Evolutionary conservation across 2,797 vertebrate genomes (phyloP), one percentile per base, ranked within the genome.

Genomic region (Tenualosa ilisha): DNA sequence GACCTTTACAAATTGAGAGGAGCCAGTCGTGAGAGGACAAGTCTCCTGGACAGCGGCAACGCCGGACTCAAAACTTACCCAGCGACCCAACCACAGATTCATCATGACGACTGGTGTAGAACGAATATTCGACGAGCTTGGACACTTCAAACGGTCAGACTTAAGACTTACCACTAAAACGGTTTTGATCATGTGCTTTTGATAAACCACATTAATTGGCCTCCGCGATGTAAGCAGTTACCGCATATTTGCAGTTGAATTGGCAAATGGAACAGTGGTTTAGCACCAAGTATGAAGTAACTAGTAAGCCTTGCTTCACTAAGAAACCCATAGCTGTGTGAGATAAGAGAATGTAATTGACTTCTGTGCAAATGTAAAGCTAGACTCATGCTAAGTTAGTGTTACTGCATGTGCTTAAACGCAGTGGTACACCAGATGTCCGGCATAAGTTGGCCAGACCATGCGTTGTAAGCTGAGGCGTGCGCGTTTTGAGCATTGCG

Each of bases 61-160:
- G 49, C n/a, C 75, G 31, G 43, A 81, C 81, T 53, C 85, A 31
- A 84, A 81, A 37, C 54, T 5, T 26, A 24, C 59, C 59, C 53
- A 72, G 50, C 65, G n/a, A 65, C 59, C 40, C 53, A 68, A 46
- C 68, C 12, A 65, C 1, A 65, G 24, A 65, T 31, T 65, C 63
- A n/a, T 12, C 12, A 85, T 88, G 86, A 95, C 72, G 46, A 86
- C 94, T 92, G 92, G 90, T 3, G 95, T 96, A 0, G 96, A 96
- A 88, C 90, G 85, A 72, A 86, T 96, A 85, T 96, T 96, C 86
- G 95, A 96, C 88, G 91, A 95, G 86, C 93, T 96, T 3, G 96
- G 96, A 84, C 95, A 96, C 89, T 96, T 96, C 85, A 94, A 93
- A 85, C 94, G 93, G 96, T 6, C 17, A 61, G 37, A 37, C 9